phyloP scores from a whole-genome alignment of 2,888 invertebrate genomes.

The Gastrophysa polygoni region DNA sequence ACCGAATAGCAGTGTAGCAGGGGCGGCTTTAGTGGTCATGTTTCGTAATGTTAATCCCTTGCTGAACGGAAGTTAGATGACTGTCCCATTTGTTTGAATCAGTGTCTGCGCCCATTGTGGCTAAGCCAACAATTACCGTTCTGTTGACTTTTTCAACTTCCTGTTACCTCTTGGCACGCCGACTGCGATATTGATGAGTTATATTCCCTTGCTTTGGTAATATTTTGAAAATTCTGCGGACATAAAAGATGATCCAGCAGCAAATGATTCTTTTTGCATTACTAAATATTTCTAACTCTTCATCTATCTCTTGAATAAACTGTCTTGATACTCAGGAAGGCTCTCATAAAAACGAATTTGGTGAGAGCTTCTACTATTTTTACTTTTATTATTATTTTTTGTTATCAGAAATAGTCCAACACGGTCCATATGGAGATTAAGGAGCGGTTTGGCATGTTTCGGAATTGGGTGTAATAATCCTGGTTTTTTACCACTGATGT shows the following conservation, averaged over 20 bases:
- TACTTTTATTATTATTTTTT: too few species aligned
- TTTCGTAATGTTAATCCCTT: conserved; percentile 36
- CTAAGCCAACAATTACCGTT: conserved; percentile 29
- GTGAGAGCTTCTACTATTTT: too few species aligned
- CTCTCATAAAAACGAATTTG: too few species aligned
- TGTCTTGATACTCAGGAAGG: conserved; percentile 46
- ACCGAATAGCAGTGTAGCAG: neutral
- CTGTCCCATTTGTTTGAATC: conserved; percentile 41
- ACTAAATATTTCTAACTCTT: conserved; percentile 46
- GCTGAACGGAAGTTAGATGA: conserved; percentile 33
- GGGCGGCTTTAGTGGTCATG: conserved; percentile 15
- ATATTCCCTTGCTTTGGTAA: conserved; percentile 44
- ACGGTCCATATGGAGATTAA: too few species aligned
- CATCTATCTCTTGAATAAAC: conserved; percentile 41
- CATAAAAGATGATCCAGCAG: conserved; percentile 42
- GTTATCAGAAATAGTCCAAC: too few species aligned
- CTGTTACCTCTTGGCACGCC: conserved; percentile 47
- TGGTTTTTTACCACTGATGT: conserved; percentile 27
- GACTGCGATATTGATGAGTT: conserved; percentile 36
- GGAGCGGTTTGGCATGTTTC: conserved; percentile 23
- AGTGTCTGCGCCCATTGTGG: conserved; percentile 35
- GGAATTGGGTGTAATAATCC: conserved; percentile 29
- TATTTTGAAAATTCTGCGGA: conserved; percentile 47
- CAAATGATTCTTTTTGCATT: conserved; percentile 46
- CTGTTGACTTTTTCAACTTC: conserved; percentile 41